phyloP scores from a whole-genome alignment of 2,797 vertebrate genomes.

The Scarus forsteni region DNA sequence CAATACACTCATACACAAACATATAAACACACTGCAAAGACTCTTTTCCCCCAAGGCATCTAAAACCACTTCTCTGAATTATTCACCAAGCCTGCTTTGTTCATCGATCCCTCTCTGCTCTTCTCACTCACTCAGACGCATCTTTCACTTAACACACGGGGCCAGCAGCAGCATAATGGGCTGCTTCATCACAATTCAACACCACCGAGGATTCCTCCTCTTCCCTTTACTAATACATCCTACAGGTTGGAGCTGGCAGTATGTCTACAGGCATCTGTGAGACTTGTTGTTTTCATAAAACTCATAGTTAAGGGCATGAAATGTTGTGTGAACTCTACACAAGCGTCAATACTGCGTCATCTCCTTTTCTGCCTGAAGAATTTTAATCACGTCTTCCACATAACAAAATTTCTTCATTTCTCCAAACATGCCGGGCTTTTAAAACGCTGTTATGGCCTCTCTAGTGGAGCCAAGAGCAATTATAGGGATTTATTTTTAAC shows the following conservation, averaged over 20 bases:
- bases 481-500: conserved; percentile 31
- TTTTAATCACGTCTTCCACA: conserved; percentile 5
- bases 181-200: conserved; percentile 61
- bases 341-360: conserved; percentile 3
- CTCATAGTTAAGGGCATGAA: conserved; percentile 1
- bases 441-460: not conserved
- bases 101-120: conserved; percentile 64
- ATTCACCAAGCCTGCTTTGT: conserved; percentile 70
- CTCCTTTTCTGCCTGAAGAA: not conserved
- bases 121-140: conserved; percentile 54
- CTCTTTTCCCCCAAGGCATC: conserved; percentile 44
- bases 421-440: not conserved
- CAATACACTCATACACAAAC: conserved; percentile 24
- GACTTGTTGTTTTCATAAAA: not conserved
- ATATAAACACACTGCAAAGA: conserved; percentile 36
- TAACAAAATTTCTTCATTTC: conserved; percentile 9
- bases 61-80: conserved; percentile 70
- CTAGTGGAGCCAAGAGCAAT: conserved; percentile 25
- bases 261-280: not conserved
- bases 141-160: conserved; percentile 60
- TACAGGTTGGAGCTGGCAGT: conserved; percentile 2
- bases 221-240: conserved; percentile 5
- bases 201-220: conserved; percentile 11
- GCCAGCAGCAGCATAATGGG: conserved; percentile 43
- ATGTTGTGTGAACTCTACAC: not conserved